Evolutionary conservation across 2,797 vertebrate species (phyloP), one percentile per base, ranked within the genome.

Genomic region (Eulemur rubriventer): DNA sequence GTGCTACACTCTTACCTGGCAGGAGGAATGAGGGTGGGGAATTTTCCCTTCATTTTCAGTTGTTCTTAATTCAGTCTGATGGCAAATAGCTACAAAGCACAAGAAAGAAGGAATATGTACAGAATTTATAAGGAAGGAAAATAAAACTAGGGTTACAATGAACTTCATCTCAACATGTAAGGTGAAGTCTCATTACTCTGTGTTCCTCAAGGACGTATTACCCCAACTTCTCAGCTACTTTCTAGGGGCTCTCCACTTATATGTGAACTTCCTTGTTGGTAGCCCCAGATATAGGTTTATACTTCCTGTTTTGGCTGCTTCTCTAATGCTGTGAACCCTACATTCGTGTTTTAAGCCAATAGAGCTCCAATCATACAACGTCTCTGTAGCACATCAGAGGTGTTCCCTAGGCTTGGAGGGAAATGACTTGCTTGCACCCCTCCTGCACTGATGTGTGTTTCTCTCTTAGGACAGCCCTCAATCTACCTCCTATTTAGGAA

Each of bases 21-120:
- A 95, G 59, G 72, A 86, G 46, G 16, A 72, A 38, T 75, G 26
- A 75, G 79, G 81, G 88, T 84, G 61, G 72, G 30, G 22, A 30
- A 61, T 16, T 83, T 88, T 94, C 70, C 69, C 43, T 88, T 97
- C 43, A 59, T 86, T 86, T 94, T 46, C n/a, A 65, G 5, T 78
- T 81, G 46, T 76, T 35, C 8, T 91, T 97, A 91, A 94, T 89
- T 92, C 35, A 83, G 10, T 91, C 24, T 67, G 57, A 91, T 89
- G 35, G 52, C 94, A 92, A 92, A 78, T 78, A 61, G 55, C 17
- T 83, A 9, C 18, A 35, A 38, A 94, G 24, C 11, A 63, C 65
- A 83, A 65, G 12, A 67, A 61, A 87, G 24, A 89, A 83, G 18
- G 20, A 87, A 59, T 83, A 55, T 13, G 41, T 41, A 55, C 17